Evolutionary conservation across 2,113 vertebrate species (phyloP).

Genomic region (Amphilophus citrinellus): DNA sequence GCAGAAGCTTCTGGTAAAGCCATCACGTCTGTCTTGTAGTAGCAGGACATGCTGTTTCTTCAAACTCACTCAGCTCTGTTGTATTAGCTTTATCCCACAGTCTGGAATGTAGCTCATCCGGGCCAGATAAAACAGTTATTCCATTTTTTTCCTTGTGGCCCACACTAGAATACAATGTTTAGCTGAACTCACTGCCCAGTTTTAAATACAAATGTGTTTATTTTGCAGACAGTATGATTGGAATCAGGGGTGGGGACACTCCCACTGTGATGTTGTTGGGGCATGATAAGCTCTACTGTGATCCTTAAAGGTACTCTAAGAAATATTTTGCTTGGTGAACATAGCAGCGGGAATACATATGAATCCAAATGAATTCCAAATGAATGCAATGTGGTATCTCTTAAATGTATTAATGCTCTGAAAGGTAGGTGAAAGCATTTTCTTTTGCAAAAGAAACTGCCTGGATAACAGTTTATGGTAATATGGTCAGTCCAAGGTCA

Average conservation of each 20-base stretch:
- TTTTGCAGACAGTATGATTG: constrained; percentile 37
- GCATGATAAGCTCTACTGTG: neutral
- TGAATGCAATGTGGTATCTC: neutral
- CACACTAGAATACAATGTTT: constrained; percentile 37
- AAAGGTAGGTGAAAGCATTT: neutral
- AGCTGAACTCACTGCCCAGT: constrained; percentile 16
- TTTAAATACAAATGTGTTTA: constrained; percentile 48
- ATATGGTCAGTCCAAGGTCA: neutral
- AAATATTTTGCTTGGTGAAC: constrained; percentile 1
- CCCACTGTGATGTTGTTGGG: neutral
- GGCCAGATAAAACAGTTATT: constrained; percentile 63
- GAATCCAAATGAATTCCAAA: too few relatives aligned
- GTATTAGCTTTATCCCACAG: constrained; percentile 13
- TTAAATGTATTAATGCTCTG: neutral
- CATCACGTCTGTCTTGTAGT: constrained; percentile 36
- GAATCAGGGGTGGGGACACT: constrained; percentile 18
- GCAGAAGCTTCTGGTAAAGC: constrained; percentile 55
- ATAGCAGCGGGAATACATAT: neutral
- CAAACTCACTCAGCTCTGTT: constrained; percentile 12
- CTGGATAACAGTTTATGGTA: neutral
- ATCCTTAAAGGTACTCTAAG: neutral
- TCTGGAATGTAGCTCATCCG: constrained; percentile 50
- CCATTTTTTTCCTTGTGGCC: constrained; percentile 13
- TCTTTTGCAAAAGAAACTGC: constrained; percentile 1
- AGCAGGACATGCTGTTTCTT: constrained; percentile 28